A percentile compares a stretch with the other conserved stretches of the same genome.
Evolutionary conservation across 2,888 invertebrate genomes (phyloP).

Genomic region (Megamerina dolium): DNA sequence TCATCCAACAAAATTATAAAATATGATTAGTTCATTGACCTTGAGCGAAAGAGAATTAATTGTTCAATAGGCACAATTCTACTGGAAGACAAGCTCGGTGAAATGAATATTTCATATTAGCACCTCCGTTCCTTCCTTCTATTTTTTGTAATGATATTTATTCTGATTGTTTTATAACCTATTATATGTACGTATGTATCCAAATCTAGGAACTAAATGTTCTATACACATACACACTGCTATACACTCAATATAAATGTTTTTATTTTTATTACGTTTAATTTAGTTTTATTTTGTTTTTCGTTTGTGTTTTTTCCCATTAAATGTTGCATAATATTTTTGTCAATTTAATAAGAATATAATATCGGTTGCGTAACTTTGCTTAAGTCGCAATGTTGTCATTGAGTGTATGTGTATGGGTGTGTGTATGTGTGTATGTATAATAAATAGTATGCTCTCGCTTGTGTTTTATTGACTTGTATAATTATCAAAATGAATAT

Average conservation of each 20-base stretch:
- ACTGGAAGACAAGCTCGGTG: too few species aligned
- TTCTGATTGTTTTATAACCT: too few species aligned
- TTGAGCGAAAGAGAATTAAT: too few species aligned
- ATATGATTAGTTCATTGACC: too few species aligned
- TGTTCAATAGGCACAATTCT: too few species aligned
- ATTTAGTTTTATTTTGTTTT: background rate
- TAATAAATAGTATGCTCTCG: too few species aligned
- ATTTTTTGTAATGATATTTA: too few species aligned
- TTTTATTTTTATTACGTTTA: background rate
- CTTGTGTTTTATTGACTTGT: conserved; percentile 1
- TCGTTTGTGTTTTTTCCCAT: background rate
- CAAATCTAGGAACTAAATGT: background rate
- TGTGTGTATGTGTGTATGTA: background rate
- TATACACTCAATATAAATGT: background rate
- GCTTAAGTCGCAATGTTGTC: too few species aligned
- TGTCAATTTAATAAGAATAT: conserved; percentile 6
- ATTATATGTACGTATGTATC: background rate
- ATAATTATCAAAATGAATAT: conserved; percentile 1
- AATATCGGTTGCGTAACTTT: conserved; percentile 29
- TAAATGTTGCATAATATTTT: background rate
- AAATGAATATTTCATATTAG: too few species aligned
- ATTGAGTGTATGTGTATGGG: background rate
- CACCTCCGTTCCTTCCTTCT: too few species aligned
- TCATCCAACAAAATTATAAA: too few species aligned
- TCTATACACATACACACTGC: background rate